A percentile compares a stretch with the other conserved stretches of the same genome.
Conservation (phyloP, 2,888 invertebrate genomes). For the Plusia festucae region DNA sequence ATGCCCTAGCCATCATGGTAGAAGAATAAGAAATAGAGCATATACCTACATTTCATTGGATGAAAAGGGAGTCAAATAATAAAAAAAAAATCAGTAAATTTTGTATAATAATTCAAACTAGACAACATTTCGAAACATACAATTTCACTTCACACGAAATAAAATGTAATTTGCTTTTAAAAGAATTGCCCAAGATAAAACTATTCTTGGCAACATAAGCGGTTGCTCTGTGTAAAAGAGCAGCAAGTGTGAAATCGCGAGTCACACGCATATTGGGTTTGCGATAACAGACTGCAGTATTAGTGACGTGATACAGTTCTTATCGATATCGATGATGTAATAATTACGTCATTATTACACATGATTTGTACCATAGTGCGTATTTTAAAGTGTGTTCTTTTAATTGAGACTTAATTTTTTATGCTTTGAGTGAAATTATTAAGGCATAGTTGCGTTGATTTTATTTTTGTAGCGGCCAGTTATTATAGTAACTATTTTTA, state of each 20-base stretch:
- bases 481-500: too few relatives aligned
- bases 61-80: too few relatives aligned
- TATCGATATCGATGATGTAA: slow-evolving; percentile 17
- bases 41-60: too few relatives aligned
- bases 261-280: slow-evolving; percentile 21
- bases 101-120: not conserved
- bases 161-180: not conserved
- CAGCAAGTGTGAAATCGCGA: slow-evolving; percentile 26
- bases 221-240: slow-evolving; percentile 19
- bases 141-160: not conserved
- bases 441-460: not conserved
- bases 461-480: too few relatives aligned
- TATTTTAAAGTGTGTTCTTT: not conserved
- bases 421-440: not conserved
- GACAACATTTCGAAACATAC: not conserved
- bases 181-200: not conserved
- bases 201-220: not conserved
- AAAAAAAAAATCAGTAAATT: too few relatives aligned
- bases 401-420: not conserved
- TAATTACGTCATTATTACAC: slow-evolving; percentile 1
- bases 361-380: not conserved
- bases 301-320: slow-evolving; percentile 16
- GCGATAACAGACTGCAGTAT: slow-evolving; percentile 15
- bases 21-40: too few relatives aligned
- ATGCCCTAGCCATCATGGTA: too few relatives aligned